Evolutionary conservation across 2,113 vertebrate genomes (phyloP).

Genomic region (Fukomys damarensis): DNA sequence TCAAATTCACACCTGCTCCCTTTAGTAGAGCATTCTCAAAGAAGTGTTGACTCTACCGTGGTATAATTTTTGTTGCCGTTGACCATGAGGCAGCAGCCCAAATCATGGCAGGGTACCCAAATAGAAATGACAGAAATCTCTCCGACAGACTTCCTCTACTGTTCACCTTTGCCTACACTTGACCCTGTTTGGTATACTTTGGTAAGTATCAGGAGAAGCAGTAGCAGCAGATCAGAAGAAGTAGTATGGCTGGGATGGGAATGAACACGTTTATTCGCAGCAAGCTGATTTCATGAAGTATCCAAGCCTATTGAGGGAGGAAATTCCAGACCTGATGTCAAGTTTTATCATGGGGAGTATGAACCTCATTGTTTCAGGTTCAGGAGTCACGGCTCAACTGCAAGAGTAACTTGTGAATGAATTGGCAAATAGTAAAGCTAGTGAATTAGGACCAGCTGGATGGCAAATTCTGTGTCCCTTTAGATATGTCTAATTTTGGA

Average conservation of each 20-base stretch:
- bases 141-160: not conserved
- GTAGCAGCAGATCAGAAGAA: not conserved
- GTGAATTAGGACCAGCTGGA: not conserved
- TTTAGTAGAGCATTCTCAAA: constrained; percentile 3
- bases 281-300: not conserved
- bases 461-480: not conserved
- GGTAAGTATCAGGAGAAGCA: not conserved
- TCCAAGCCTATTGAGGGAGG: not conserved
- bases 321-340: constrained; percentile 14
- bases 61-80: not conserved
- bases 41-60: not conserved
- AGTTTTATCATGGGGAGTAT: not conserved
- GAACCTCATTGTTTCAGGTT: constrained; percentile 40
- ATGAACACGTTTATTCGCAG: not conserved
- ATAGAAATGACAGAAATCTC: not conserved
- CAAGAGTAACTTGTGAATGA: constrained; percentile 16
- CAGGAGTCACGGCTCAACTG: constrained; percentile 23
- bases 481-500: not conserved
- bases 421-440: not conserved
- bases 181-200: not conserved
- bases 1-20: constrained; percentile 10
- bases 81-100: not conserved
- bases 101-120: not conserved
- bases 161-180: not conserved
- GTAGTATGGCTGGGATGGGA: not conserved